Base-by-base conservation (phyloP, 2,888 invertebrate genomes). In the Zygothrica quintamaculata region DNA sequence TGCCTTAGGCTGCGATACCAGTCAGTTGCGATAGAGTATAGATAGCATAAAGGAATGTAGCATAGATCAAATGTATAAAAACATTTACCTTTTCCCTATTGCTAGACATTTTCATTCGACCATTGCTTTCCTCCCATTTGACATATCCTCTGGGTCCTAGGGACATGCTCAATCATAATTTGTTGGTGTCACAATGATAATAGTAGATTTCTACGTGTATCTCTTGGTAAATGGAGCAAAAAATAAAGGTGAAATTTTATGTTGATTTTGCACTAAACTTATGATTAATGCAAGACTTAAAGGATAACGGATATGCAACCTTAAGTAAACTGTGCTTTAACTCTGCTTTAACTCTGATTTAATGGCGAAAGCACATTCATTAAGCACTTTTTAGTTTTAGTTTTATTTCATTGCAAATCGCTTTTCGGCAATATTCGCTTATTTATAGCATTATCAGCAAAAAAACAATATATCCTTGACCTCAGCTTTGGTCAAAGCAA, bases 161-260 rank as follows among this genome's bases (percentile, higher is more conserved):
- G 85, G 70, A 82, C 79, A 62, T 59, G 68, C 80, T 82, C 87
- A 77, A 82, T 82, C 87, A 82, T 87, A 87, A 82, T 82, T 82
- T 82, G 86, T 84, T 87, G 84, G 76, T 87, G 82, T 87, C 87
- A 84, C 85, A 85, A 77, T 79, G 87, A 87, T 82, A 85, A 85
- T 87, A 71, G 60, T 73, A 76, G 79, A 81, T 81, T 85, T 82
- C 82, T 87, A 79, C 82, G 79, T 85, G 67, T 58, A 64, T 70
- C 59, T 61, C 11, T 43, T n/a, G 55, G 2, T 2, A 22, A 3
- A 22, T 22, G 18, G 18, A 22, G n/a, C n/a, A n/a, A n/a, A n/a
- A n/a, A n/a, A n/a, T 59, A 39, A 74, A 86, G 86, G 84, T 84
- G n/a, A 69, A 66, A 62, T 74, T 82, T 58, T 42, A 61, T 79